Evolutionary conservation across 2,797 vertebrate species (phyloP).

Genomic region (Nothura maculosa): DNA sequence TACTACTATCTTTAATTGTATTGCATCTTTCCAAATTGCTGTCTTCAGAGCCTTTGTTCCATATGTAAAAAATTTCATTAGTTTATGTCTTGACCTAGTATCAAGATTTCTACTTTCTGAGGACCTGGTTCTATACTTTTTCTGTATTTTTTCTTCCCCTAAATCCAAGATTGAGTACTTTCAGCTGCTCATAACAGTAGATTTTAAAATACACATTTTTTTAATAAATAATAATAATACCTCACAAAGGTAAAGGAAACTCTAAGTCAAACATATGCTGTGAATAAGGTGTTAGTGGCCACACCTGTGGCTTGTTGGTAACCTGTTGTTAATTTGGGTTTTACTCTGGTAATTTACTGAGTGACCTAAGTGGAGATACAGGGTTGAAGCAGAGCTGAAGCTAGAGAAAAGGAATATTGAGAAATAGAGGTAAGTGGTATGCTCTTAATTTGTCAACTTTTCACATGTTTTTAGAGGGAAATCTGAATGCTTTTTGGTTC

Average conservation of each 20-base stretch:
- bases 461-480: rapidly evolving
- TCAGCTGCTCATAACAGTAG: neutral
- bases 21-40: neutral
- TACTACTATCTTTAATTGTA: neutral
- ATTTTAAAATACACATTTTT: neutral
- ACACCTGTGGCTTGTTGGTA: neutral
- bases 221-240: neutral
- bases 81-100: neutral
- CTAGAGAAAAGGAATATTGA: rapidly evolving
- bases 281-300: neutral
- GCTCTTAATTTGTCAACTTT: too few relatives aligned
- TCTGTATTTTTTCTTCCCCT: neutral
- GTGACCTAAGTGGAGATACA: rapidly evolving
- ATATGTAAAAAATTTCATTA: neutral
- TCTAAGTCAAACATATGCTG: neutral
- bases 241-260: neutral
- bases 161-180: rapidly evolving
- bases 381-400: rapidly evolving
- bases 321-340: neutral
- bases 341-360: neutral
- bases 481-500: rapidly evolving
- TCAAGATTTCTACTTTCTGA: neutral
- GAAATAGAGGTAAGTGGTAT: rapidly evolving
- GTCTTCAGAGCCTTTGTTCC: neutral
- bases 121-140: neutral